Base-by-base conservation (phyloP, 2,888 invertebrate species). In the Micoletzkya japonica region DNA sequence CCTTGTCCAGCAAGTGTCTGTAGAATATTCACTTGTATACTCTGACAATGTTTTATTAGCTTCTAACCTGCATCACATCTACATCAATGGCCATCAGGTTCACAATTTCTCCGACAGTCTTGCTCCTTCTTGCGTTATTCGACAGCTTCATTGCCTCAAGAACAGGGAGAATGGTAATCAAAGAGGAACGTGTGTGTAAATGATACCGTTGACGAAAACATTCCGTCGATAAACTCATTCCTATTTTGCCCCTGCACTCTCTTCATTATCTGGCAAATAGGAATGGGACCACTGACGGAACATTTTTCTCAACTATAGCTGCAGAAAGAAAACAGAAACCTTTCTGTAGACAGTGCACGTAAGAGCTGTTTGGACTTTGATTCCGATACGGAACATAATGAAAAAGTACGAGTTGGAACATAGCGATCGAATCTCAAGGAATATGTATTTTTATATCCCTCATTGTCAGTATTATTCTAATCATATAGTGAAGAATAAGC, bases 61-160 rank as follows among this genome's bases (percentile, higher is more conserved):
- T 32, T 32, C 4, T 17, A 34, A 67, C 67, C 77, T 52, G 37
- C 57, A 68, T 57, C 57, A 68, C 78, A 74, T 88, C 87, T 20
- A 87, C 86, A 74, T 88, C 88, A 61, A 88, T 87, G 17, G 88
- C 86, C 88, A 89, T 89, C 75, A 89, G 76, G 81, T 89, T 89
- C 4, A 89, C 88, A 52, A 89, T 88, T 81, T 89, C 89, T 17
- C 89, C 89, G 10, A 87, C 87, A 2, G 88, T 89, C 28, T 87
- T 87, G 10, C 84, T 82, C 37, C 86, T 84, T 32, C 87, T 81
- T 1, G 88, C 86, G 2, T 86, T 70, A 73, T 85, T 88, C 17
- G 88, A 88, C 63, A 89, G 76, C 32, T 80, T 81, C 26, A 89
- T 81, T 24, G 88, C 86, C 88, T 89, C n/a, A n/a, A n/a, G n/a